Conservation (phyloP, 1,140 invertebrate species). For the Lordiphosa mommai region DNA sequence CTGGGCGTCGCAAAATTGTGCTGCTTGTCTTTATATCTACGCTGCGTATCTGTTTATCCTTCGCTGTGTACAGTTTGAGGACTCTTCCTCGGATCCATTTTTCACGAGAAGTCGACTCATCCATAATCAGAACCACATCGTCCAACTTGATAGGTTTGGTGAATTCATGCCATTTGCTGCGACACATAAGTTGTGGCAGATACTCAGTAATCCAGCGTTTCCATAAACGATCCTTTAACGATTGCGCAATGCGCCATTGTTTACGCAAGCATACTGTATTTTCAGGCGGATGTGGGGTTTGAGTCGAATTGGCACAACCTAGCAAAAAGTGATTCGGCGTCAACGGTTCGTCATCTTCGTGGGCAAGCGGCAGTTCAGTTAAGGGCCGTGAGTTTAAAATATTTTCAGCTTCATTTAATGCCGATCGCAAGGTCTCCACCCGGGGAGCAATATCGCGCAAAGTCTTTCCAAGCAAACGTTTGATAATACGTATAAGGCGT, state of each 20-base stretch:
- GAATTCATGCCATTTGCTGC: too few species aligned
- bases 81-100: not conserved
- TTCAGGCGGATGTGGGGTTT: not conserved
- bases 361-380: not conserved
- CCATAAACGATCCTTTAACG: constrained; percentile 4
- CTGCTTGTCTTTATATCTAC: too few species aligned
- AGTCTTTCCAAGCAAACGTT: too few species aligned
- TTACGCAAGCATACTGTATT: not conserved
- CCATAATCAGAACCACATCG: not conserved
- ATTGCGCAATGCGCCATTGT: constrained; percentile 2
- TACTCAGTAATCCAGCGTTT: not conserved
- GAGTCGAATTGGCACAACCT: not conserved
- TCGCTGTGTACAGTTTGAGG: not conserved
- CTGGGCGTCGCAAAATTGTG: too few species aligned
- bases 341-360: not conserved
- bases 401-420: not conserved
- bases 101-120: not conserved
- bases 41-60: not conserved
- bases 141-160: not conserved
- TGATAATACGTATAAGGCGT: too few species aligned
- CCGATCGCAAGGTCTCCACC: not conserved
- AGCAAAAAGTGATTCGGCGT: constrained; percentile 2
- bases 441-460: not conserved
- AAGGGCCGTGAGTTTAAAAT: not conserved
- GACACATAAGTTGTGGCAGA: too few species aligned